Percentiles rank a stretch among this genome's conserved stretches.
These are phyloP conservation scores for Pseudonaja textilis DNA, from an alignment of 2,113 vertebrate genomes.

Conservation along the genomic window DNA sequence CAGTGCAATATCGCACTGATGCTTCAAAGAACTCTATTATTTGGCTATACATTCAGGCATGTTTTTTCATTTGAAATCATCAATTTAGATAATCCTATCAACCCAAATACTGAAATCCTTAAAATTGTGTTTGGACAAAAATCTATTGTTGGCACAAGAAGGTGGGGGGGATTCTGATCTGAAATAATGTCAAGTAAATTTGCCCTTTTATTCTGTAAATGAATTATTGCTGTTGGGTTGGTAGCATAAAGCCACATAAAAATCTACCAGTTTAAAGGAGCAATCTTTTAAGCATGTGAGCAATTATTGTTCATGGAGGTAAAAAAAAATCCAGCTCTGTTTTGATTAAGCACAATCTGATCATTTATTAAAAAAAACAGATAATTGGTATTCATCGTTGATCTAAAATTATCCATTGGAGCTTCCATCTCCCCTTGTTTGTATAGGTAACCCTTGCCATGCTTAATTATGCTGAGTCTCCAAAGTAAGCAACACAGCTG, in stretches of 20 bases:
- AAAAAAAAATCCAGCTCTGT: neutral
- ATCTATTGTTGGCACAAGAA: neutral
- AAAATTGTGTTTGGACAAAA: neutral
- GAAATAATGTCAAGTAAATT: neutral
- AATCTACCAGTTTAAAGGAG: neutral
- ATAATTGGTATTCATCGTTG: neutral
- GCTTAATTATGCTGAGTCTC: constrained; percentile 18
- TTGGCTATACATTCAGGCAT: neutral
- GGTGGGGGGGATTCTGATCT: neutral
- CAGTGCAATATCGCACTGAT: too few relatives aligned
- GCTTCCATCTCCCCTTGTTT: constrained; percentile 5
- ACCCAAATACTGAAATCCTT: neutral
- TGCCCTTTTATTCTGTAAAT: neutral
- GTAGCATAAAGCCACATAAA: neutral
- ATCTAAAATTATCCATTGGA: neutral
- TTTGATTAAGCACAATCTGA: neutral
- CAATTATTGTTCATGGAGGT: neutral
- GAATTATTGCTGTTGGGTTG: neutral
- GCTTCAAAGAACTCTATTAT: neutral
- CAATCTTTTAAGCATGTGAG: neutral
- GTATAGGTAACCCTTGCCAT: constrained; percentile 7
- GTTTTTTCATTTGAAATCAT: neutral
- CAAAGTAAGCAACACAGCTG: constrained; percentile 33
- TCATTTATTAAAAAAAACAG: neutral
- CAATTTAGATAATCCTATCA: neutral